Evolutionary conservation across 2,113 vertebrate genomes (phyloP).

Genomic region (Otis tarda): DNA sequence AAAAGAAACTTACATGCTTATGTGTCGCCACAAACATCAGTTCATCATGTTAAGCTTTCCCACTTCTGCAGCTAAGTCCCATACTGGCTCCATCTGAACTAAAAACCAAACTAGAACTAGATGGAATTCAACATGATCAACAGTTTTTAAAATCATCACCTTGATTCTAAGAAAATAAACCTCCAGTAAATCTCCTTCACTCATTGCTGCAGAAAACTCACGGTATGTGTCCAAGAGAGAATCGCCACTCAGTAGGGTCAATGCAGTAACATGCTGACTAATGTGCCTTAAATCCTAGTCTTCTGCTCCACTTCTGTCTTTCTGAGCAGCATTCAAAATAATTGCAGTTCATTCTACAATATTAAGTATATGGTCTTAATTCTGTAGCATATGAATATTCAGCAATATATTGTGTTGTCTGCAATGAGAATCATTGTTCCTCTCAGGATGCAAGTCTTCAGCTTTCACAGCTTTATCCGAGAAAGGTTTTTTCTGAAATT

Average conservation of each 20-base stretch:
- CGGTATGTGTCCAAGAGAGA: neutral
- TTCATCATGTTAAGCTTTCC: neutral
- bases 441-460: neutral
- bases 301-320: neutral
- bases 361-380: neutral
- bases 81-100: neutral
- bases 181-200: neutral
- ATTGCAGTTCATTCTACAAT: neutral
- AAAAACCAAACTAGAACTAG: neutral
- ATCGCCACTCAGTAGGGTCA: neutral
- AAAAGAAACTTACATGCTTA: neutral
- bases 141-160: neutral
- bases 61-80: neutral
- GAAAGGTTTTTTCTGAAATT: neutral
- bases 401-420: neutral
- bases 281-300: neutral
- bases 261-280: neutral
- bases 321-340: neutral
- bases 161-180: neutral
- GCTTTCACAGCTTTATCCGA: neutral
- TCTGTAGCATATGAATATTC: neutral
- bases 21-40: neutral
- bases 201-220: neutral
- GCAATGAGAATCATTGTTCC: neutral
- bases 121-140: neutral